phyloP scores from a whole-genome alignment of 2,113 vertebrate genomes.

The Rhinolophus sinicus region DNA sequence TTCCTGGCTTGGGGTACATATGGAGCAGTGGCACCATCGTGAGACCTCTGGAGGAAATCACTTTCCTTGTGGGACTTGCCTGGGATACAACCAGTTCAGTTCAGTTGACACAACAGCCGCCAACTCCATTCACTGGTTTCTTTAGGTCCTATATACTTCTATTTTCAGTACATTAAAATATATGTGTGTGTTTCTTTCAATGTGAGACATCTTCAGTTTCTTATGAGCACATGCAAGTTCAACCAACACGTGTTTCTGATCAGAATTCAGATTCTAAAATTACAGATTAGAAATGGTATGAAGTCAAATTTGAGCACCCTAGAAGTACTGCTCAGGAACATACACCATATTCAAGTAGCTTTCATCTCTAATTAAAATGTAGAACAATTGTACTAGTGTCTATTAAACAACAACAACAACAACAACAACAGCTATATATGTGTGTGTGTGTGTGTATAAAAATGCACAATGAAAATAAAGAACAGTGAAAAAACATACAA shows the following conservation, averaged over 20 bases:
- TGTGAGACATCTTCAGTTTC: neutral
- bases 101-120: neutral
- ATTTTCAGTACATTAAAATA: neutral
- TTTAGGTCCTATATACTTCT: neutral
- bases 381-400: neutral
- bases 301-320: neutral
- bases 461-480: neutral
- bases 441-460: too few relatives aligned
- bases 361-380: constrained; percentile 42
- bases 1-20: neutral
- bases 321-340: neutral
- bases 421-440: too few relatives aligned
- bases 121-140: neutral
- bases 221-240: neutral
- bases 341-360: neutral
- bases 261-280: neutral
- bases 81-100: neutral
- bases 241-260: neutral
- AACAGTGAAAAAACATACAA: neutral
- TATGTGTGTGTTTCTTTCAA: neutral
- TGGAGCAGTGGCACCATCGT: neutral
- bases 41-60: neutral
- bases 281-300: neutral
- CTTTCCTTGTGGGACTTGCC: neutral
- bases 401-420: too few relatives aligned